Base-by-base conservation (phyloP, 2,888 invertebrate genomes). In the Melangyna quadrimaculata region DNA sequence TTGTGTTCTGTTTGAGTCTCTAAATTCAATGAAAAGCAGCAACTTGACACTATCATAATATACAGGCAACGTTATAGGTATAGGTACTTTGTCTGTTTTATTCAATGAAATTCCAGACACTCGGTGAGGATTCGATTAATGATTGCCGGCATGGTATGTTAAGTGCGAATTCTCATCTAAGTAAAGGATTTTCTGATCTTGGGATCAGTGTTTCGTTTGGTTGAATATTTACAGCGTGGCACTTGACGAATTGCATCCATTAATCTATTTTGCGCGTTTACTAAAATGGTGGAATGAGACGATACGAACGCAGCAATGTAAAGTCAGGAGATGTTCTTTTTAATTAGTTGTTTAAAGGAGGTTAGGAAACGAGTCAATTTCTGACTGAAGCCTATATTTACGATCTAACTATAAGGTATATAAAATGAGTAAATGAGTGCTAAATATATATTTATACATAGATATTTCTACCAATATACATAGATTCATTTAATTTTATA, bases 141-240 rank as follows among this genome's bases (percentile, higher is more conserved):
- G 89, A 88, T 88, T 88, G 71, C 78, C 72, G 51, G 67, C 67
- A 65, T 55, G 88, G 89, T 88, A 89, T 89, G 88, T 89, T 89
- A 89, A 89, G 89, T 89, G 89, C 89, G 89, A 89, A 89, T 89
- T 89, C 88, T 55, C 86, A 78, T 78, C 73, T 86, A 86, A 78
- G 57, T 63, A 77, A 81, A 75, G 77, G 63, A 77, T 48, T 75
- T 75, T 71, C n/a, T 80, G 84, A 80, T 84, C 84, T 80, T 79
- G 69, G 86, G 86, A 81, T 86, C 86, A 81, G 57, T 67, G 73
- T 73, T 71, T 69, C 67, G 67, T 77, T 72, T 67, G 63, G 6
- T 37, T 69, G 77, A 35, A 86, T 81, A 77, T 77, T 73, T 78
- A 77, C 69, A 59, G 63, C 45, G 72, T 73, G 81, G 63, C 81